These are phyloP conservation scores for Mobula birostris DNA, from an alignment of 2,113 vertebrate species.

Conservation along the genomic window DNA sequence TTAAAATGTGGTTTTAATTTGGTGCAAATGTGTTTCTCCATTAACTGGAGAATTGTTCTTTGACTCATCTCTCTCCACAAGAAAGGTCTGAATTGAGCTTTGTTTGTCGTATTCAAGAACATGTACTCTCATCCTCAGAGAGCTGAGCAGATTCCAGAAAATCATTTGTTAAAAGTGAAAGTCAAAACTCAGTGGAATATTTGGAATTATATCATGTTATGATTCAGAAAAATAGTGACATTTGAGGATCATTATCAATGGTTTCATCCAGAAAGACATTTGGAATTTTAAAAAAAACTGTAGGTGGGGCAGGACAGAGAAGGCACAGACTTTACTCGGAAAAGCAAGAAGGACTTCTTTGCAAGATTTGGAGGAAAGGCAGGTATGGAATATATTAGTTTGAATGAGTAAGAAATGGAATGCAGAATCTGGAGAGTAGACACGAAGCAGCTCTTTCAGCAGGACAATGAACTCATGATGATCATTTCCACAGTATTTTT, in stretches of 20 bases:
- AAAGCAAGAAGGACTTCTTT: background rate
- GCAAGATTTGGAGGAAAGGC: background rate
- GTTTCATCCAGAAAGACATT: background rate
- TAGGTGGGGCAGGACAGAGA: background rate
- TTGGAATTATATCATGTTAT: conserved; percentile 23
- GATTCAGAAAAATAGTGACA: background rate
- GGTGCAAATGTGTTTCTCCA: background rate
- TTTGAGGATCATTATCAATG: background rate
- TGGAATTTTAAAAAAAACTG: background rate
- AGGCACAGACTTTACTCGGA: too few relatives aligned
- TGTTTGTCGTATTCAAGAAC: conserved; percentile 6
- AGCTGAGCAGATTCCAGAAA: conserved; percentile 10
- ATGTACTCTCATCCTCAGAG: conserved; percentile 2
- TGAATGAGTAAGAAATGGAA: background rate
- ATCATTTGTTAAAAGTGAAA: conserved; percentile 2
- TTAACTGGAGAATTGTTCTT: background rate
- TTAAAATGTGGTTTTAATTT: conserved; percentile 2
- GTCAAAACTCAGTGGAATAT: background rate
- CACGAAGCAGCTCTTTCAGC: too few relatives aligned
- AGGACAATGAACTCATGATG: too few relatives aligned
- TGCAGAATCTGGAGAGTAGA: background rate
- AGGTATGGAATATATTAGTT: background rate
- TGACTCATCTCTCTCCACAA: background rate
- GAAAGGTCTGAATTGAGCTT: background rate
- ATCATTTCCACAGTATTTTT: too few relatives aligned